Conservation (phyloP, 2,113 vertebrate genomes). For the Etia nguti region DNA sequence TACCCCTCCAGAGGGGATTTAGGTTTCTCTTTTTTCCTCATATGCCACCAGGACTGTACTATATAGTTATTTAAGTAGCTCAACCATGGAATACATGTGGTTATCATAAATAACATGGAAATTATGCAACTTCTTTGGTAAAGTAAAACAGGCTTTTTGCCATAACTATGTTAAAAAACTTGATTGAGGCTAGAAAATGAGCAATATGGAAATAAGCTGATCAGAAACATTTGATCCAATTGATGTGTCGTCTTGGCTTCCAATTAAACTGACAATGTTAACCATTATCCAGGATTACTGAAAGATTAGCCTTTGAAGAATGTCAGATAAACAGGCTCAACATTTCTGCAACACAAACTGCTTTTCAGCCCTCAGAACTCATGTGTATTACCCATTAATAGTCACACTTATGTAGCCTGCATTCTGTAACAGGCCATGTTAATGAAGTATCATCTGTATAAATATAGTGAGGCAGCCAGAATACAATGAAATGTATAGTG, state of each 20-base stretch:
- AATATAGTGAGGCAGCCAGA: background rate
- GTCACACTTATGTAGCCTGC: background rate
- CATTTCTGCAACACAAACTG: background rate
- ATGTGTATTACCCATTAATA: background rate
- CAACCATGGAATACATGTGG: background rate
- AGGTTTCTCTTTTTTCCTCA: background rate
- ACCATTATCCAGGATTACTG: background rate
- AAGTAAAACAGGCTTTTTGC: background rate
- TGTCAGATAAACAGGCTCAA: background rate
- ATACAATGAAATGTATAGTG: background rate
- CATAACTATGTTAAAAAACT: background rate
- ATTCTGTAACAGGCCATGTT: background rate
- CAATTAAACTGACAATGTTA: background rate
- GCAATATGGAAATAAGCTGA: background rate
- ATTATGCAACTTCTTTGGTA: background rate
- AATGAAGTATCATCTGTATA: background rate
- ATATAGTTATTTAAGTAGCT: background rate
- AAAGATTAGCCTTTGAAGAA: background rate
- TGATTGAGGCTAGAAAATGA: background rate
- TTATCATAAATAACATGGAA: background rate
- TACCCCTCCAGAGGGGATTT: background rate
- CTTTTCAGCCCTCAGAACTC: background rate
- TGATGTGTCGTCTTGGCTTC: background rate
- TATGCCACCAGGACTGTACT: background rate
- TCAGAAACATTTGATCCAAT: background rate